Evolutionary conservation across 2,888 invertebrate species (phyloP), one percentile per base, ranked within the genome.

Genomic region (Melinopterus prodromus): DNA sequence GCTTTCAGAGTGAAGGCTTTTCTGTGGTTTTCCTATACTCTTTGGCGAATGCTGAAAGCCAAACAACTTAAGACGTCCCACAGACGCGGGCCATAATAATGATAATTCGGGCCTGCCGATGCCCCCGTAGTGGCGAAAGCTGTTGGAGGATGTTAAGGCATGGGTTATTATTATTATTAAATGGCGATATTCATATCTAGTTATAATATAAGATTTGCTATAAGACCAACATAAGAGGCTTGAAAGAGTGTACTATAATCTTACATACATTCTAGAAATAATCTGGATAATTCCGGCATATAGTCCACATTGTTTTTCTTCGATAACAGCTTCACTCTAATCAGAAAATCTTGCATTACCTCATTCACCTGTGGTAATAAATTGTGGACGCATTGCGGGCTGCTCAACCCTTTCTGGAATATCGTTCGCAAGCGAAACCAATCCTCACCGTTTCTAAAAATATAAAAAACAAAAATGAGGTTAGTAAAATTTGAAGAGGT

Each of bases 381-480:
- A 82, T 89, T 90, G 81, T 92, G 91, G 0, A 96, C 94, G 85
- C 93, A 93, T 83, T 92, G 91, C 0, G 95, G 94, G 81, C 94
- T 93, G 82, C 95, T 95, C 16, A 97, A 89, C 75, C 94, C 94
- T 86, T 94, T 95, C 89, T 97, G 97, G 84, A 97, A 94, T 80
- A 93, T 92, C 83, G 93, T 94, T 16, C 97, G 91, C 1, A 97
- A 89, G 82, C 92, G 91, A 92, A 94, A 94, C 98, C 97, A 97
- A 79, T 95, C 94, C 2, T 91, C 87, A 0, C 97, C 97, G 88
- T 97, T 97, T 70, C 96, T 97, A 84, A 79, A 76, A 12, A 26
- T 26, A 26, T 26, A 26, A 26, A 26, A 69, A 78, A 69, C 12
- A 38, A 76, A 6, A 37, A 75, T 75, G 6, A 75, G 4, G 5